Evolutionary conservation across 2,113 vertebrate species (phyloP), one percentile per base, ranked within the genome.

Genomic region (Uria lomvia): DNA sequence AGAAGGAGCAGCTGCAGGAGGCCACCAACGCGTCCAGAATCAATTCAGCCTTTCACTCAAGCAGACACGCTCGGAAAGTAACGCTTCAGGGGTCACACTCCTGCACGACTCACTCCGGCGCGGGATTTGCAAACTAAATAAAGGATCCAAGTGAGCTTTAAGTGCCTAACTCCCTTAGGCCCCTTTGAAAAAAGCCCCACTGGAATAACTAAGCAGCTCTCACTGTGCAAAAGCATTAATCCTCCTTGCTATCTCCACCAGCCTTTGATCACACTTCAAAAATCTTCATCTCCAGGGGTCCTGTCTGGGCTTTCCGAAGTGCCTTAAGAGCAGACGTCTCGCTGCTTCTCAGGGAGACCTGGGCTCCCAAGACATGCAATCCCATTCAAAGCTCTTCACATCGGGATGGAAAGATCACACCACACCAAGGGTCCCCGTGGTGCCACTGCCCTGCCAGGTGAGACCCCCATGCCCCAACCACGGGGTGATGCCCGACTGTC

Each of bases 81-180:
- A 30, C 32, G 91, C 94, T 95, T 18, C 65, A 70, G 83, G 62
- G 92, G 92, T 86, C 70, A 62, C 90, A 73, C 81, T 94, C 60
- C 82, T 92, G 94, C 67, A 4, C 71, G 74, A 45, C 92, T 87
- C n/a, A 42, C 92, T 90, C n/a, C 86, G 55, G 75, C 2, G 0
- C 76, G 67, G 86, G 76, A 86, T 95, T 86, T 96, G 91, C 94
- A 94, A 78, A 72, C 91, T 91, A 87, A 91, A 93, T 89, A 87
- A 89, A 92, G 83, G 91, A 56, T 59, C 80, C 9, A 8, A 84
- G 88, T 40, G 91, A 56, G 83, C 19, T 82, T 70, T 89, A 86
- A 96, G 88, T 96, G 92, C 95, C 97, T 84, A 72, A 91, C 55
- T 95, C 94, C 88, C 92, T 80, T 81, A 85, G 94, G 88, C 76